These are phyloP conservation scores for Deilephila elpenor DNA, from an alignment of 2,888 invertebrate species.

Conservation along the genomic window DNA sequence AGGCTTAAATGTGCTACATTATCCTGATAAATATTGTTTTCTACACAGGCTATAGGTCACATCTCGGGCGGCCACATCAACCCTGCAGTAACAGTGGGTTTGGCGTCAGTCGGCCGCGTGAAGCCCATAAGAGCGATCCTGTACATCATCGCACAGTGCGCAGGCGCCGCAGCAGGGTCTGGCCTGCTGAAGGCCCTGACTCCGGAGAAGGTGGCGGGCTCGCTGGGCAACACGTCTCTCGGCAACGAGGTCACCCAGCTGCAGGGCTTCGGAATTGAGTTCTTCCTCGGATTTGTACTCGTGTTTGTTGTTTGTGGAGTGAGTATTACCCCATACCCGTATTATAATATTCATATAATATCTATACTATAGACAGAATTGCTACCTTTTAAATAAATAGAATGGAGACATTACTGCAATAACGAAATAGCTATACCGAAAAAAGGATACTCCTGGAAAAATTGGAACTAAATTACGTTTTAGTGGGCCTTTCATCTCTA, in stretches of 20 bases:
- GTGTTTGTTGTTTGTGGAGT: slow-evolving; percentile 96
- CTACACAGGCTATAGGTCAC: slow-evolving; percentile 90
- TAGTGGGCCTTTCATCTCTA: too few relatives aligned
- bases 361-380: too few relatives aligned
- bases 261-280: slow-evolving; percentile 95
- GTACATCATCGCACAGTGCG: slow-evolving; percentile 92
- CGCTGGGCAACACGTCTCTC: slow-evolving; percentile 89
- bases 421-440: too few relatives aligned
- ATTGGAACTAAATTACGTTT: too few relatives aligned
- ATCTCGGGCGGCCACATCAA: slow-evolving; percentile 96
- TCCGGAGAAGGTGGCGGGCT: slow-evolving; percentile 85
- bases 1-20: too few relatives aligned
- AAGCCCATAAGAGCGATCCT: slow-evolving; percentile 89
- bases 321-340: slow-evolving; percentile 51
- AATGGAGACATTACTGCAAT: too few relatives aligned
- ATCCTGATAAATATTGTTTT: slow-evolving; percentile 19
- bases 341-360: neutral
- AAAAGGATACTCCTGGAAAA: too few relatives aligned
- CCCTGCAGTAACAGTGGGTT: slow-evolving; percentile 94
- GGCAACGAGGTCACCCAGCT: slow-evolving; percentile 86
- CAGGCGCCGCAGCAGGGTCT: slow-evolving; percentile 92
- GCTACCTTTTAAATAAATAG: too few relatives aligned
- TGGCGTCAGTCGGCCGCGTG: slow-evolving; percentile 91
- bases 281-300: slow-evolving; percentile 94
- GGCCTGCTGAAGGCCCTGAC: slow-evolving; percentile 90